Conservation (phyloP, 2,888 invertebrate genomes). For the Apamea monoglypha region DNA sequence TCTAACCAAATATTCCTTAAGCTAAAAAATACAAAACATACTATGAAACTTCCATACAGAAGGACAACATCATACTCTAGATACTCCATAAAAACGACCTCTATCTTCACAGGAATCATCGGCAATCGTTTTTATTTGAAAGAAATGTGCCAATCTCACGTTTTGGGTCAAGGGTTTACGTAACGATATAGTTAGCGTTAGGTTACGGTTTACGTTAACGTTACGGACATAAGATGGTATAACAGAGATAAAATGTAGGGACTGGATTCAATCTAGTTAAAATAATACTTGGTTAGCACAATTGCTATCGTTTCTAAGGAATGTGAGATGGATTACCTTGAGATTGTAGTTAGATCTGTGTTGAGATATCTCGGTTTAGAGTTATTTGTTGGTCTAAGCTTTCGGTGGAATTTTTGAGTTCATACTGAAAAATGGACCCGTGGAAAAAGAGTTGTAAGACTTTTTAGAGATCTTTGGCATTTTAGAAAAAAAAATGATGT, state of each 20-base stretch:
- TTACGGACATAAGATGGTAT: slow-evolving; percentile 19
- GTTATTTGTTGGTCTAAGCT: background rate
- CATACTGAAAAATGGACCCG: background rate
- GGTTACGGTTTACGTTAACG: slow-evolving; percentile 39
- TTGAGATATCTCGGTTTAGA: background rate
- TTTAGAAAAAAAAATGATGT: too few relatives aligned
- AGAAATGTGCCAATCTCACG: slow-evolving; percentile 24
- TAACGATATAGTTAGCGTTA: slow-evolving; percentile 24
- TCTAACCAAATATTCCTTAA: background rate
- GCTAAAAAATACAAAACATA: background rate
- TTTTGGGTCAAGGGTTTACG: slow-evolving; percentile 48
- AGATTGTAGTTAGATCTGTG: slow-evolving; percentile 13
- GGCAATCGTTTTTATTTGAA: slow-evolving; percentile 44
- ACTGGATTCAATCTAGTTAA: slow-evolving; percentile 40
- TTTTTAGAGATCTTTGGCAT: background rate
- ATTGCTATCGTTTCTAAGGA: slow-evolving; percentile 5
- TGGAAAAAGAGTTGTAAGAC: background rate
- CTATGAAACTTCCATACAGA: background rate
- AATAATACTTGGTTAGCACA: slow-evolving; percentile 31
- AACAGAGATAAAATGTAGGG: slow-evolving; percentile 29
- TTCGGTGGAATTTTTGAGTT: background rate
- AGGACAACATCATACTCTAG: background rate
- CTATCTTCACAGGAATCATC: slow-evolving; percentile 13
- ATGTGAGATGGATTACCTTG: slow-evolving; percentile 24
- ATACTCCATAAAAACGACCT: slow-evolving; percentile 28